These are phyloP conservation scores for Drosophila melanosoma DNA, from an alignment of 2,888 invertebrate genomes.

Conservation along the genomic window DNA sequence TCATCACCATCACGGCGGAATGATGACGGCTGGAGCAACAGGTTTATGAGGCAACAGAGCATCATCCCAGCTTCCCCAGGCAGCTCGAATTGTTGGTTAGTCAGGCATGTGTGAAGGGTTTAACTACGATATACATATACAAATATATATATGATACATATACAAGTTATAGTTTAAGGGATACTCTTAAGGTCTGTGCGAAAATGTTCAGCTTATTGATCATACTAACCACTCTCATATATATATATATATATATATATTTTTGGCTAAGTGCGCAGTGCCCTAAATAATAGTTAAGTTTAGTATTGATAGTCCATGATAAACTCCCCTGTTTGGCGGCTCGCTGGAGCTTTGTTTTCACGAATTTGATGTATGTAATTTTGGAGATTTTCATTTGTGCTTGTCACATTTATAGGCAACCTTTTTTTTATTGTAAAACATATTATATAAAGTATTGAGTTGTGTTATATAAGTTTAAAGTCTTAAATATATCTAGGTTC, in stretches of 20 bases:
- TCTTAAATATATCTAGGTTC: constrained; percentile 52
- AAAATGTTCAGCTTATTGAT: constrained; percentile 5
- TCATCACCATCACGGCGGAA: constrained; percentile 83
- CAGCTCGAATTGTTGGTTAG: constrained; percentile 34
- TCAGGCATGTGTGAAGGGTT: constrained; percentile 48
- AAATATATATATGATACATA: constrained; percentile 19
- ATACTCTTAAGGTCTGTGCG: constrained; percentile 19
- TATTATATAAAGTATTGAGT: constrained; percentile 63
- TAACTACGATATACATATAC: constrained; percentile 36
- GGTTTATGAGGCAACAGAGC: constrained; percentile 81
- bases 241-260: neutral
- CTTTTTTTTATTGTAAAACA: constrained; percentile 41
- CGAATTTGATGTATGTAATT: constrained; percentile 72
- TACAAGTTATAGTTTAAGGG: constrained; percentile 27
- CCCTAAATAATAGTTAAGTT: constrained; percentile 29
- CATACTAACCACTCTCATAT: constrained; percentile 16
- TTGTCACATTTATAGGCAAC: constrained; percentile 36
- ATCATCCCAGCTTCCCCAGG: constrained; percentile 5
- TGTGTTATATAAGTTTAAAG: constrained; percentile 54
- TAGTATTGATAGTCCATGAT: constrained; percentile 14
- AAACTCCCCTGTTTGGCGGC: constrained; percentile 17
- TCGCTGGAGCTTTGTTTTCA: constrained; percentile 42
- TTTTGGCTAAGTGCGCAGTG: constrained; percentile 6
- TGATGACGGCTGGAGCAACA: constrained; percentile 84
- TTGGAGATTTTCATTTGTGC: constrained; percentile 61